Evolutionary conservation across 2,888 invertebrate species (phyloP).

Genomic region (Rugalucina vietnamica): DNA sequence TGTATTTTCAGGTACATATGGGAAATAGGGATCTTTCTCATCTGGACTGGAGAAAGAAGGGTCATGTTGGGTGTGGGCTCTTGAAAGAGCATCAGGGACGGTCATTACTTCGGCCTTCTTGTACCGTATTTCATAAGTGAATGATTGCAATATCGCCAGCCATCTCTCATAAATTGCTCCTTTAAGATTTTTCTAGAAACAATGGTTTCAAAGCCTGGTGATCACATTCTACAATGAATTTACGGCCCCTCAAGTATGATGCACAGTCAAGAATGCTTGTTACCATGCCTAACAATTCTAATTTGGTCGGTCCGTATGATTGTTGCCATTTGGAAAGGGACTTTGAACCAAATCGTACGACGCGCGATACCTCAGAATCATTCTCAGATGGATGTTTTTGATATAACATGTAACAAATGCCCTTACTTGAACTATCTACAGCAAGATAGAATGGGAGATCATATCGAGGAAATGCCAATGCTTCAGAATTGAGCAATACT

Average conservation of each 20-base stretch:
- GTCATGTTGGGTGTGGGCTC: neutral
- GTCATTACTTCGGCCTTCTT: conserved; percentile 30
- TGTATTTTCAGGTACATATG: conserved; percentile 32
- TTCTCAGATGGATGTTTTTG: conserved; percentile 32
- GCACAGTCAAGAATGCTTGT: conserved; percentile 30
- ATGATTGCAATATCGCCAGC: conserved; percentile 30
- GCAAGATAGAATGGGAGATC: conserved; percentile 19
- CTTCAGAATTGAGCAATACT: conserved; percentile 6
- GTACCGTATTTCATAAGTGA: conserved; percentile 16
- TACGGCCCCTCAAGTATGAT: conserved; percentile 6
- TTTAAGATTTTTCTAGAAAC: conserved; percentile 28
- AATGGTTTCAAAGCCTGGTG: conserved; percentile 31
- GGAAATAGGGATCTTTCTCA: conserved; percentile 43
- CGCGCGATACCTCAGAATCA: conserved; percentile 13
- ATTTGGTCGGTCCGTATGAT: conserved; percentile 31
- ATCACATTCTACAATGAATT: conserved; percentile 44
- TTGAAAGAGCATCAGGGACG: conserved; percentile 29
- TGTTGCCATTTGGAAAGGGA: conserved; percentile 22
- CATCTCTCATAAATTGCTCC: conserved; percentile 39
- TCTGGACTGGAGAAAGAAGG: conserved; percentile 16
- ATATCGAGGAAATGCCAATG: conserved; percentile 29
- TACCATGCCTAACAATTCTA: conserved; percentile 33
- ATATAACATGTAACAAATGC: conserved; percentile 40
- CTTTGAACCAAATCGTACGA: conserved; percentile 47
- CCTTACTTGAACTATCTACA: conserved; percentile 23